Evolutionary conservation across 2,113 vertebrate genomes (phyloP).

Genomic region (Saguinus imperator): DNA sequence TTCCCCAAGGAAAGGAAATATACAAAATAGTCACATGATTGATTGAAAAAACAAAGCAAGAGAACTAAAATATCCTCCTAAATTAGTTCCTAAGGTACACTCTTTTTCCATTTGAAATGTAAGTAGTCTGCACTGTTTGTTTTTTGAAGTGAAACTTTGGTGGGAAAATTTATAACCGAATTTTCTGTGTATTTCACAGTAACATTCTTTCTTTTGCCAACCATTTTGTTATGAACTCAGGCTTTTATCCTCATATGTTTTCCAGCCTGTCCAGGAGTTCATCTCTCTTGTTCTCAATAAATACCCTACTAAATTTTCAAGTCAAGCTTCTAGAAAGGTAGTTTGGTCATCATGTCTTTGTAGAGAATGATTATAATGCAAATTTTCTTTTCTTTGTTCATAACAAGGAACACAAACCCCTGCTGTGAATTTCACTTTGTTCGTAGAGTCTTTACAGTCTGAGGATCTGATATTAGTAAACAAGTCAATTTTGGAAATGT

Average conservation of each 20-base stretch:
- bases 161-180: neutral
- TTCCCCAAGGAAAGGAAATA: conserved; percentile 45
- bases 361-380: conserved; percentile 1
- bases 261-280: neutral
- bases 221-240: neutral
- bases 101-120: conserved; percentile 10
- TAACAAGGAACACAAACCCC: neutral
- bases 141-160: conserved; percentile 27
- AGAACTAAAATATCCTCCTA: conserved; percentile 27
- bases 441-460: neutral
- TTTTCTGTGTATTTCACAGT: conserved; percentile 25
- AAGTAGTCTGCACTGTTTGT: neutral
- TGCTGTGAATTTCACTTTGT: neutral
- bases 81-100: conserved; percentile 3
- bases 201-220: neutral
- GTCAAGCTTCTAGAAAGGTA: neutral
- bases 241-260: neutral
- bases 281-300: neutral
- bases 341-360: neutral
- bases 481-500: neutral
- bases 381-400: neutral
- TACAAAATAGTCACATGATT: conserved; percentile 59
- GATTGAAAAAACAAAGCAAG: conserved; percentile 55
- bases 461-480: neutral
- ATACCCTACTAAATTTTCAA: neutral